Conservation (phyloP, 2,797 vertebrate species). For the Protonibea diacanthus region DNA sequence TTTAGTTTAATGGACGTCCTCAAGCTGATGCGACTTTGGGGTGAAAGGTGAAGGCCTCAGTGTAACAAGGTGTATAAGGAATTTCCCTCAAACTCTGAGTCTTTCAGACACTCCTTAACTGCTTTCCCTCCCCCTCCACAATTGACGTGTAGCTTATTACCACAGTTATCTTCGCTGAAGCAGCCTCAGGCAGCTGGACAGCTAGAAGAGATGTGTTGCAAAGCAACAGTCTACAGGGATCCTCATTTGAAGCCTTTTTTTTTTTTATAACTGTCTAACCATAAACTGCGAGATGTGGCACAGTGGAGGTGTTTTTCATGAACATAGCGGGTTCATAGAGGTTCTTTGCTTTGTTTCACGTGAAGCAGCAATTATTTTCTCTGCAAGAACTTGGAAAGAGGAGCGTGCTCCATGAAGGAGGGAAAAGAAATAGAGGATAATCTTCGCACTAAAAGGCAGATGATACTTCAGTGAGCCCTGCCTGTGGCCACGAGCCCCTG, state of each 20-base stretch:
- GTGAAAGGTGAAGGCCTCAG: conserved; percentile 7
- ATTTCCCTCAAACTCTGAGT: conserved; percentile 33
- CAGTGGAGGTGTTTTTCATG: conserved; percentile 12
- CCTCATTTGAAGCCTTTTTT: conserved; percentile 18
- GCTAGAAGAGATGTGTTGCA: conserved; percentile 16
- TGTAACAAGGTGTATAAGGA: conserved; percentile 35
- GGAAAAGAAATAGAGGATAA: conserved; percentile 1
- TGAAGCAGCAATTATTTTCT: conserved; percentile 31
- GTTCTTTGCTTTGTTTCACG: conserved; percentile 28
- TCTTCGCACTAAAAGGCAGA: conserved; percentile 27
- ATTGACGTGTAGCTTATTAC: conserved; percentile 47
- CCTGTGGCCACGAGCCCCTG: conserved; percentile 5
- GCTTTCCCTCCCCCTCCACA: conserved; percentile 11
- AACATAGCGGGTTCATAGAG: conserved; percentile 1
- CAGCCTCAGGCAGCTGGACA: conserved; percentile 48
- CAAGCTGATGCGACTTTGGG: conserved; percentile 21
- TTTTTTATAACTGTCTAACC: conserved; percentile 9
- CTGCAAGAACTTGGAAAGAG: background rate
- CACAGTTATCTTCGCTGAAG: conserved; percentile 55
- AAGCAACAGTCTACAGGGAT: conserved; percentile 31
- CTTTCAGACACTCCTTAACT: conserved; percentile 54
- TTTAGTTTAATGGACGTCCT: conserved; percentile 38
- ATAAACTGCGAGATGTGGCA: conserved; percentile 14
- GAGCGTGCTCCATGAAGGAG: background rate
- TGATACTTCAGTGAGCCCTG: conserved; percentile 33